Base-by-base conservation (phyloP, 2,888 invertebrate genomes). In the Sarcophaga carnaria region DNA sequence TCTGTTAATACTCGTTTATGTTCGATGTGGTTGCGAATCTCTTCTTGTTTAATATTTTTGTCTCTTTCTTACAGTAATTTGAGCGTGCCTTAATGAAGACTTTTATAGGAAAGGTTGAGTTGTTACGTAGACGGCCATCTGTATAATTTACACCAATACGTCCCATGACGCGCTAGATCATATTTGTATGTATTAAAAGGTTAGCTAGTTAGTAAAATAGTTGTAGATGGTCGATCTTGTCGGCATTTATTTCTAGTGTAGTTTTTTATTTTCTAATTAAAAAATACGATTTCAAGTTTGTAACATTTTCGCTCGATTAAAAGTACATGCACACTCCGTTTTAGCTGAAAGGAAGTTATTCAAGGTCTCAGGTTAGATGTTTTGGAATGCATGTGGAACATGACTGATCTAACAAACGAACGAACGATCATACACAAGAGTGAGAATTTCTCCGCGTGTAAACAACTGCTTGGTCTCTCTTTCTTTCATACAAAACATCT, bases 401-500 rank as follows among this genome's bases (percentile, higher is more conserved):
- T 54, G 54, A 54, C 54, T 54, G 54, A 54, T 54, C 54, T 54
- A 54, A 54, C 49, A 49, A 49, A 49, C 12, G 54, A 37, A 37
- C 37, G 37, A 37, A 37, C 37, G 8, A 54, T 54, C 54, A 54
- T 14, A 54, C 14, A 54, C 1, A 62, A 62, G n/a, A 37, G 64
- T 66, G 8, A 69, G 70, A 45, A 76, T 62, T 17, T 22, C 70
- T 75, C 47, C 22, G 11, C 12, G 14, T 20, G 37, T 0, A 64
- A 66, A n/a, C 22, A 60, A 14, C 17, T 71, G 12, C 22, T 74
- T 27, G 67, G 49, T 83, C 78, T 83, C 80, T 83, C 74, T 81
- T 75, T 75, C 78, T 78, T 66, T 83, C 78, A 83, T 25, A 77
- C 71, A 66, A 67, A 76, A 77, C 8, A 54, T 72, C 77, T 20